Evolutionary conservation across 2,888 invertebrate genomes (phyloP).

Genomic region (Physocephala rufipes): DNA sequence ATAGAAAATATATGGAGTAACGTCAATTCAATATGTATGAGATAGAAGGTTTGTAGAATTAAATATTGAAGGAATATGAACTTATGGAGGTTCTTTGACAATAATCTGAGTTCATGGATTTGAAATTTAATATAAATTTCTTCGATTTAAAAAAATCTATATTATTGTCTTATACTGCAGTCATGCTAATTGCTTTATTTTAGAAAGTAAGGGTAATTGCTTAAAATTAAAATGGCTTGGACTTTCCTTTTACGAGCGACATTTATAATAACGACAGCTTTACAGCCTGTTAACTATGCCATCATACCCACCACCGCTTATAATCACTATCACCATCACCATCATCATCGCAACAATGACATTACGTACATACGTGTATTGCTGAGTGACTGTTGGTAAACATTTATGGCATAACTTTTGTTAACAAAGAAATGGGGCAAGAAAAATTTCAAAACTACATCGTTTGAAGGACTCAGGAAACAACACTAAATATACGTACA

Average conservation of each 20-base stretch:
- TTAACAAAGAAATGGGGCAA: background rate
- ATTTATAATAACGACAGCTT: background rate
- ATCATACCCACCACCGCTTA: background rate
- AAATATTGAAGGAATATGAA: no score
- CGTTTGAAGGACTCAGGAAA: constrained; percentile 47
- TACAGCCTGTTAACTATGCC: background rate
- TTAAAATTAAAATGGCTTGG: constrained; percentile 59
- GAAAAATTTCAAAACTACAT: constrained; percentile 35
- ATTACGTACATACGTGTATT: background rate
- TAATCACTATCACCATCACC: background rate
- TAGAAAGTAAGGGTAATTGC: constrained; percentile 54
- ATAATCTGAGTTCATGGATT: no score
- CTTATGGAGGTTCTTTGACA: no score
- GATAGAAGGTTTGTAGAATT: background rate
- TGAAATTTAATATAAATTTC: no score
- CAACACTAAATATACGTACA: constrained; percentile 60
- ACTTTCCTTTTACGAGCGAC: constrained; percentile 52
- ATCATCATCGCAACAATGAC: constrained; percentile 1
- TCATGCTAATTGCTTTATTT: constrained; percentile 6
- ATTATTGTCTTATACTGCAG: no score
- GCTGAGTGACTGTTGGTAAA: no score
- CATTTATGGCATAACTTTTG: no score
- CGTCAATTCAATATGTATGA: background rate
- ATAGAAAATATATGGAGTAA: background rate
- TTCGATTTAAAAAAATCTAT: no score